Conservation (phyloP, 2,888 invertebrate genomes). For the Eudemis profundana region DNA sequence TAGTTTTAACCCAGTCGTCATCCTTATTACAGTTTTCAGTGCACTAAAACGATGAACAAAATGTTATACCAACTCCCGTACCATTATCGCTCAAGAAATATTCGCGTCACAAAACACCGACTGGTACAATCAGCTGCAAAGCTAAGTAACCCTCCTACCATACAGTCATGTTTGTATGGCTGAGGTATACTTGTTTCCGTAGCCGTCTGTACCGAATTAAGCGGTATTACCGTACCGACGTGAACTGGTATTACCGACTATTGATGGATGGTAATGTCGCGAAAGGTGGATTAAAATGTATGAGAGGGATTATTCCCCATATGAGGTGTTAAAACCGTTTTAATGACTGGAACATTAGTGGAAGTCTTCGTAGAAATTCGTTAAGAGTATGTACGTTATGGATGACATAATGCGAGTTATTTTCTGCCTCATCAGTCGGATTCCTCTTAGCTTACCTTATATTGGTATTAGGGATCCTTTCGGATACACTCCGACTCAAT, state of each 20-base stretch:
- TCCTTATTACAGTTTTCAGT: too few relatives aligned
- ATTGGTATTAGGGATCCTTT: too few relatives aligned
- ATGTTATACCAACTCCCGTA: conserved; percentile 1
- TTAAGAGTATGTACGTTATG: background rate
- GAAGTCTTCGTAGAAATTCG: background rate
- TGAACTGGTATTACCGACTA: conserved; percentile 13
- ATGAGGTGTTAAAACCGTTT: conserved; percentile 28
- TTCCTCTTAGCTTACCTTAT: too few relatives aligned
- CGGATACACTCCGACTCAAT: too few relatives aligned
- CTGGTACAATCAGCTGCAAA: too few relatives aligned
- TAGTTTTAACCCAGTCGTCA: too few relatives aligned
- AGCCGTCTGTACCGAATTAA: conserved; percentile 44
- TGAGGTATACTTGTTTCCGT: too few relatives aligned
- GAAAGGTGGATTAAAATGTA: conserved; percentile 23
- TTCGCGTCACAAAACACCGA: conserved; percentile 48
- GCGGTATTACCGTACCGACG: conserved; percentile 27
- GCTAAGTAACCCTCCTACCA: too few relatives aligned
- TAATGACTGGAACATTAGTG: conserved; percentile 9
- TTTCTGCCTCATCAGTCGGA: too few relatives aligned
- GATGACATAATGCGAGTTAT: too few relatives aligned
- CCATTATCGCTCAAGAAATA: conserved; percentile 48
- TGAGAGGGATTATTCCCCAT: conserved; percentile 18
- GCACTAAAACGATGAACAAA: background rate
- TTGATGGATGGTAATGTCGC: conserved; percentile 31
- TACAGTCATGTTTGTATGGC: too few relatives aligned